These are phyloP conservation scores for Cepphus grylle DNA, from an alignment of 2,113 vertebrate genomes.

Conservation along the genomic window DNA sequence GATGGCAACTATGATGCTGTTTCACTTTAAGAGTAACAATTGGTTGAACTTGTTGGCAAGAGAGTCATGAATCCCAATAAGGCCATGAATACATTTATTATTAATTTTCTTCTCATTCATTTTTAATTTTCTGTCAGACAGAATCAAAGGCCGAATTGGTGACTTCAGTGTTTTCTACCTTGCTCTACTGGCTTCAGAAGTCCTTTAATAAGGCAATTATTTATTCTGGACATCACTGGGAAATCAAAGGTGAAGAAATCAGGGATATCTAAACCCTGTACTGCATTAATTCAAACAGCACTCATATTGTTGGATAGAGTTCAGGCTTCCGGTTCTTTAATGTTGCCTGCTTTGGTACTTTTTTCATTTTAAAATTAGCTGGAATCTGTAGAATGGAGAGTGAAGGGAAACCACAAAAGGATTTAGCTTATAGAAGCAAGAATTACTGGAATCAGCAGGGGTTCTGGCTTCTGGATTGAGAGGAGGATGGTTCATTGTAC, in stretches of 20 bases:
- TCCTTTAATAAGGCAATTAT: slow-evolving; percentile 78
- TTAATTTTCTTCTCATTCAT: slow-evolving; percentile 75
- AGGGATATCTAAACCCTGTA: slow-evolving; percentile 67
- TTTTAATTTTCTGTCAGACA: slow-evolving; percentile 76
- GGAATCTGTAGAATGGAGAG: slow-evolving; percentile 6
- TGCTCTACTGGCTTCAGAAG: slow-evolving; percentile 69
- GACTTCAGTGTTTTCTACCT: slow-evolving; percentile 69
- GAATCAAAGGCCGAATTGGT: slow-evolving; percentile 72
- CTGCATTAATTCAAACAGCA: slow-evolving; percentile 50
- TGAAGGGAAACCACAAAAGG: slow-evolving; percentile 60
- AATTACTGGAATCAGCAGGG: slow-evolving; percentile 53
- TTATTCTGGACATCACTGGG: slow-evolving; percentile 73
- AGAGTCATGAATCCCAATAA: slow-evolving; percentile 74
- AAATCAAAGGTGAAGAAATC: slow-evolving; percentile 72
- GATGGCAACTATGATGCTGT: background rate
- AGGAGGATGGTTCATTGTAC: background rate
- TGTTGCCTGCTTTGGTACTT: slow-evolving; percentile 11
- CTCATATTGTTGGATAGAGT: slow-evolving; percentile 19
- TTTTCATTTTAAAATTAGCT: slow-evolving; percentile 40
- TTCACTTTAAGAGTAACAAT: slow-evolving; percentile 49
- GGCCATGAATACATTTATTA: slow-evolving; percentile 75
- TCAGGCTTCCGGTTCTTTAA: slow-evolving; percentile 29
- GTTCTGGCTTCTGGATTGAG: slow-evolving; percentile 6
- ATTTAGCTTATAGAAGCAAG: slow-evolving; percentile 60
- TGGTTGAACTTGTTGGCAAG: slow-evolving; percentile 43